Percentiles rank a stretch among this genome's conserved stretches.
Evolutionary conservation across 1,140 invertebrate species (phyloP).

Genomic region (Tetraneura akinire): DNA sequence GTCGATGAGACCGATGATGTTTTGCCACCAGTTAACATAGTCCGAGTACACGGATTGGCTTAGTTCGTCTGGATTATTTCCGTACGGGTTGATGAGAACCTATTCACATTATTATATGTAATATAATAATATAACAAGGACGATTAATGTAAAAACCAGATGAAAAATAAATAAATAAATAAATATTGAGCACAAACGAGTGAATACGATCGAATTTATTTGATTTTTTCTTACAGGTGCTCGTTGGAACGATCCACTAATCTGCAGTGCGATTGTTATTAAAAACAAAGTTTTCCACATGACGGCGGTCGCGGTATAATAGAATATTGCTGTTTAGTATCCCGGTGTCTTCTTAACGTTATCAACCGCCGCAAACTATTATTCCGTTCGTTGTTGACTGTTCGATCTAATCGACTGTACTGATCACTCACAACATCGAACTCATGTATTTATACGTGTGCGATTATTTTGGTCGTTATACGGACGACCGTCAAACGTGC

Average conservation of each 20-base stretch:
- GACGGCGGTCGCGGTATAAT: neutral
- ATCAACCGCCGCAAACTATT: neutral
- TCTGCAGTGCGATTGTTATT: neutral
- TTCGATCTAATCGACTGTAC: conserved; percentile 1
- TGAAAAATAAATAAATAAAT: no score
- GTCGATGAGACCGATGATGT: conserved; percentile 40
- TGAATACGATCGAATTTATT: neutral
- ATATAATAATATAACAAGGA: neutral
- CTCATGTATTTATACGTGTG: conserved; percentile 21
- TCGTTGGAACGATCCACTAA: neutral
- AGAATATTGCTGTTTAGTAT: neutral
- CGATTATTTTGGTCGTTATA: neutral
- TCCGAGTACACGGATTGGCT: conserved; percentile 12
- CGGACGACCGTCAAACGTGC: neutral
- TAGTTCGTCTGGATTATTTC: neutral
- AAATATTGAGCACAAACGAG: no score
- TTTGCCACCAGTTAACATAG: conserved; percentile 52
- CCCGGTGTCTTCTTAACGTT: neutral
- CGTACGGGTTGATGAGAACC: neutral
- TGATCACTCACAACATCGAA: conserved; percentile 4
- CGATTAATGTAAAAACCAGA: neutral
- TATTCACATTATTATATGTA: no score
- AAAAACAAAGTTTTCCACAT: neutral
- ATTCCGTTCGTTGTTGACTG: neutral
- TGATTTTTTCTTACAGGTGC: neutral